These are phyloP conservation scores for Drosophila demipolita DNA, from an alignment of 2,888 invertebrate species.

Conservation along the genomic window DNA sequence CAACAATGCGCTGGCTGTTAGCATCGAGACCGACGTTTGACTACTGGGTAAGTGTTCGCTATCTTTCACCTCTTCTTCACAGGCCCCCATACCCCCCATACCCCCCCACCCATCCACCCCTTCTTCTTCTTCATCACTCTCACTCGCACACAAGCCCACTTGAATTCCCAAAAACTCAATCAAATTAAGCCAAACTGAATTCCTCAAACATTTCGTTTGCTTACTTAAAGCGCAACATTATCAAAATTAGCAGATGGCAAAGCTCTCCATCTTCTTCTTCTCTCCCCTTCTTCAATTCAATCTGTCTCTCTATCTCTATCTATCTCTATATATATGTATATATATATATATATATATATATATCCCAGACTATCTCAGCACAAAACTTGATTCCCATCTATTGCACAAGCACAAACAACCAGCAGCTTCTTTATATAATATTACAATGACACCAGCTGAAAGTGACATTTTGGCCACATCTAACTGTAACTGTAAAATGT, in stretches of 20 bases:
- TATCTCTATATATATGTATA: not conserved
- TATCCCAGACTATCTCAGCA: conserved; percentile 18
- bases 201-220: conserved; percentile 17
- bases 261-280: conserved; percentile 13
- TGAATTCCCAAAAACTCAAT: conserved; percentile 1
- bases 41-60: conserved; percentile 90
- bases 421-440: conserved; percentile 2
- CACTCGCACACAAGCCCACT: conserved; percentile 11
- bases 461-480: conserved; percentile 3
- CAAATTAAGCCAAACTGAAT: not conserved
- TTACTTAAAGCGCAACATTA: conserved; percentile 1
- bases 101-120: not conserved
- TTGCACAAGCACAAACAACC: conserved; percentile 36
- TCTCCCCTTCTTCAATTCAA: conserved; percentile 12
- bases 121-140: conserved; percentile 19
- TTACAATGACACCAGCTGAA: conserved; percentile 25
- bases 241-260: conserved; percentile 2
- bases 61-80: conserved; percentile 18
- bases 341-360: not conserved
- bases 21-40: conserved; percentile 98
- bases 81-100: not conserved
- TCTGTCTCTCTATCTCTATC: conserved; percentile 22
- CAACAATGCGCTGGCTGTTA: conserved; percentile 93
- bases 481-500: no score
- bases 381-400: conserved; percentile 37